A percentile compares a stretch with the other conserved stretches of the same genome.
phyloP scores from a whole-genome alignment of 2,888 invertebrate genomes.

The Pinctada fucata region DNA sequence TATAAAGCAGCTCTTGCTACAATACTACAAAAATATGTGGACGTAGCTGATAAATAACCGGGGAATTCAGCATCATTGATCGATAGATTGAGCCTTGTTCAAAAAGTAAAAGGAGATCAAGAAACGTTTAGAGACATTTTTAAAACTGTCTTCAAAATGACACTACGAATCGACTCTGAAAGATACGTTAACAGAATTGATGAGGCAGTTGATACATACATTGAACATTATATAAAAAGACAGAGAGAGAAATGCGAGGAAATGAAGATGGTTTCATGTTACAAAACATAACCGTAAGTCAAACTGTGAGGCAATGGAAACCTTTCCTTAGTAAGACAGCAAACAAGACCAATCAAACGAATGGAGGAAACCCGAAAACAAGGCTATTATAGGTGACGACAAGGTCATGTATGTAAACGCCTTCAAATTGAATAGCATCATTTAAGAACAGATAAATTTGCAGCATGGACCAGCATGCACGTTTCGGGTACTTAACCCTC shows the following conservation, averaged over 20 bases:
- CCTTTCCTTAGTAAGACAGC: background rate
- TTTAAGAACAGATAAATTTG: too few relatives aligned
- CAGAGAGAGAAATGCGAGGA: constrained; percentile 37
- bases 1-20: constrained; percentile 38
- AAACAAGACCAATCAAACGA: too few relatives aligned
- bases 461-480: too few relatives aligned
- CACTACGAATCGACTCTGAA: constrained; percentile 25
- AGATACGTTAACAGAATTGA: constrained; percentile 35
- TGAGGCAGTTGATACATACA: constrained; percentile 46
- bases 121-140: constrained; percentile 36
- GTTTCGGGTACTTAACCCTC: too few relatives aligned
- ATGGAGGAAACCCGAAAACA: too few relatives aligned
- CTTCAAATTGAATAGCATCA: too few relatives aligned
- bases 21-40: constrained; percentile 21
- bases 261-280: background rate
- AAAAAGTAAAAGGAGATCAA: constrained; percentile 38
- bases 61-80: constrained; percentile 35
- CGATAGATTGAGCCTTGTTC: constrained; percentile 44
- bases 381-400: too few relatives aligned
- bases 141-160: constrained; percentile 22
- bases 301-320: background rate
- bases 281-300: background rate
- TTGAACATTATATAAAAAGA: constrained; percentile 43
- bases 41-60: constrained; percentile 32
- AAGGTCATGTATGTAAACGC: too few relatives aligned